Evolutionary conservation across 2,888 invertebrate genomes (phyloP), one percentile per base, ranked within the genome.

Genomic region (Catonia carolina): DNA sequence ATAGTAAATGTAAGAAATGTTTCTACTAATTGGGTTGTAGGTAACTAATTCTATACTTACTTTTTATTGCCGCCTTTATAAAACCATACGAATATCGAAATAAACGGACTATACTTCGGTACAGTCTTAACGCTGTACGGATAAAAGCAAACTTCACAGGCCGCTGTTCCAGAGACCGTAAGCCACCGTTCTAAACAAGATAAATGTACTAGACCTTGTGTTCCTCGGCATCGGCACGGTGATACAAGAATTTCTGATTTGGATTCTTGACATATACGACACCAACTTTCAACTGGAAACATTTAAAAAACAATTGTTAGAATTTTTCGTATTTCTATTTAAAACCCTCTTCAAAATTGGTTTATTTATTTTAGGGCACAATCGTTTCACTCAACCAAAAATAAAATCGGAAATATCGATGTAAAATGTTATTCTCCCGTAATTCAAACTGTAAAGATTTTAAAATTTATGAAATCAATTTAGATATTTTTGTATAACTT

Each of bases 181-280:
- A 45, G 23, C 45, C 45, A 45, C 6, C 27, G 18, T 18, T 45
- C 45, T 2, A 45, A 27, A 23, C 45, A 45, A 6, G 45, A 45
- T 6, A 45, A 23, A n/a, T 45, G 45, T 12, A 45, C 27, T 14
- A 45, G 45, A 15, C 45, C 45, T 22, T 45, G 45, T 17, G 45
- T 45, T 14, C 45, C 45, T 2, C 45, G 45, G 22, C 45, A 45
- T 18, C 27, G 18, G 45, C 45, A 45, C 1, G 45, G 45, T 14
- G 45, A 45, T 45, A 45, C 27, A 7, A 45, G n/a, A 14, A 27
- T 20, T 14, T 45, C 45, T 12, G 45, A 45, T 23, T 17, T 45
- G 1, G 45, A 22, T 27, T 45, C 45, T 23, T 45, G 45, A 45
- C 45, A 45, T 45, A 45, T 45, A 22, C 45, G 22, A 22, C 45